Percentiles rank a stretch among this genome's conserved stretches.
Conservation (phyloP, 2,797 vertebrate genomes). For the Cottoperca gobio region DNA sequence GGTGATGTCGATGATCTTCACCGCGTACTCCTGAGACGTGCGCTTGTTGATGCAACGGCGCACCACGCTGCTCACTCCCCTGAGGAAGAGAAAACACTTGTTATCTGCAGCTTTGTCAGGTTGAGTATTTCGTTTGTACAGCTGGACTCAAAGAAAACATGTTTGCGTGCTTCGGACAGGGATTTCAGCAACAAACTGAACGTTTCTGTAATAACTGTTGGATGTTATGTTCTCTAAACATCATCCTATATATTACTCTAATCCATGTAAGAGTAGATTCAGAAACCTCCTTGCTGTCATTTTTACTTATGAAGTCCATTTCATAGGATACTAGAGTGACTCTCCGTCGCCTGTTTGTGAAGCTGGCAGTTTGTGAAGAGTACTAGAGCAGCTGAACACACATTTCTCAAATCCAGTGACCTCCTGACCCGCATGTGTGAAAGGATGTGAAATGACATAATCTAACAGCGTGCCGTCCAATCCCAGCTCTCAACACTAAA, state of each 20-base stretch:
- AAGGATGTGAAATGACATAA: constrained; percentile 52
- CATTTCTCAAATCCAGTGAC: constrained; percentile 49
- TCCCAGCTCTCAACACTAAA: constrained; percentile 41
- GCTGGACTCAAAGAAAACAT: constrained; percentile 3
- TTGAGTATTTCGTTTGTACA: constrained; percentile 24
- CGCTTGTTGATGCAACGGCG: constrained; percentile 92
- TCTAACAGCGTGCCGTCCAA: neutral
- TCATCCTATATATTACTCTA: neutral
- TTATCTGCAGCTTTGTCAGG: neutral
- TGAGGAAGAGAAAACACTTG: constrained; percentile 62
- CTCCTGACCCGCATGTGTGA: constrained; percentile 46
- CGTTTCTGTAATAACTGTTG: neutral
- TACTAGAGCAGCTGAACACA: constrained; percentile 24
- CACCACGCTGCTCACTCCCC: constrained; percentile 97
- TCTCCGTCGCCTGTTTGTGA: neutral
- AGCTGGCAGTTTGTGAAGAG: constrained; percentile 7
- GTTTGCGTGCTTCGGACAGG: neutral
- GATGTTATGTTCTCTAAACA: neutral
- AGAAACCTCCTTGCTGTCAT: neutral
- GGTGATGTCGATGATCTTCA: constrained; percentile 96
- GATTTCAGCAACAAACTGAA: neutral
- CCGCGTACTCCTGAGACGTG: constrained; percentile 90
- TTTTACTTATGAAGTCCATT: neutral
- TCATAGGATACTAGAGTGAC: neutral
- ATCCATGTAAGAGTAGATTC: neutral